Evolutionary conservation across 2,888 invertebrate species (phyloP), one percentile per base, ranked within the genome.

Genomic region (Drosophila parthenogenetica): DNA sequence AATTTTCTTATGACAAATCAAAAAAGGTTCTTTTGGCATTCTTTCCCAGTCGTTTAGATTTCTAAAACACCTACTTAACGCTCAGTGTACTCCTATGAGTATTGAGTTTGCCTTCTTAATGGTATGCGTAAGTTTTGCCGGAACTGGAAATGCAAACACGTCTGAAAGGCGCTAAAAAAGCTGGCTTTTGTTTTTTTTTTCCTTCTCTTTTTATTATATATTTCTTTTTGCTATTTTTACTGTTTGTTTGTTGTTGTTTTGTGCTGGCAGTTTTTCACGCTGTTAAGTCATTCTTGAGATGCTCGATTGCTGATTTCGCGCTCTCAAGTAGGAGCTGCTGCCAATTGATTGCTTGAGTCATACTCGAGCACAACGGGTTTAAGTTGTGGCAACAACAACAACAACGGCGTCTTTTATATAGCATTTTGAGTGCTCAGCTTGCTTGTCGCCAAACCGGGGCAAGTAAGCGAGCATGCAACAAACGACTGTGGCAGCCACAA

Each of bases 321-420:
- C 71, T 75, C 73, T 73, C 69, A 68, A 82, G 86, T 69, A 71
- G 80, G 48, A 69, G 66, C 58, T 64, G 79, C 66, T 62, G 83
- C 68, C 85, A 86, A 88, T 88, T 81, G 88, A 86, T 87, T 81
- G 86, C 81, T 83, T 81, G 88, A 86, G 83, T 86, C 85, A 86
- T 79, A 86, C 73, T 77, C 58, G 72, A 71, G 68, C 81, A 66
- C 88, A 88, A 81, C 86, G 81, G 84, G 80, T 77, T 87, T 72
- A 55, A 61, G 69, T 53, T 69, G 45, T 16, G 5, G 50, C 66
- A 43, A 14, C 51, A 60, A 39, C 22, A 39, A 45, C 51, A 60
- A n/a, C 17, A 64, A 48, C 58, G 60, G 49, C 59, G 58, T 54
- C 37, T 43, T 58, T 69, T 67, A 69, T 63, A 32, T 69, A 69